phyloP scores from a whole-genome alignment of 2,113 vertebrate genomes.

The Acrocephalus arundinaceus region DNA sequence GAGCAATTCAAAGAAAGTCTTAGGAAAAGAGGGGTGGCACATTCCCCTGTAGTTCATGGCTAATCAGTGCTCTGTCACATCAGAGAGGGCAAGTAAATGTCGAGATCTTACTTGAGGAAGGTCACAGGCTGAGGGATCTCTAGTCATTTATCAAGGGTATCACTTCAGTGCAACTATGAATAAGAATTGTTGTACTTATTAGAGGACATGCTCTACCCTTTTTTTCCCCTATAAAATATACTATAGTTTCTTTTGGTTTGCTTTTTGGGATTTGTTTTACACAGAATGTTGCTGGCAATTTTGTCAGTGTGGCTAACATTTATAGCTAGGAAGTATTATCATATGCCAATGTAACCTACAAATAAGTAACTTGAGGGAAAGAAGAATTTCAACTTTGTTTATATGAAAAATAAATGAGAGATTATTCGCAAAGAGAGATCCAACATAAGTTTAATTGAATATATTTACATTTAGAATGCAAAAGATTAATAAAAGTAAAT shows the following conservation, averaged over 20 bases:
- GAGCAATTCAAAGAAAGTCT: neutral
- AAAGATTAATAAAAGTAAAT: neutral
- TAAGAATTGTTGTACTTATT: neutral
- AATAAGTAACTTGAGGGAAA: neutral
- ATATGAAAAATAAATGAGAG: conserved; percentile 39
- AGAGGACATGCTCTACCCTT: neutral
- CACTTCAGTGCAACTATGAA: neutral
- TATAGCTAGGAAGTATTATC: neutral
- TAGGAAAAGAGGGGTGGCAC: neutral
- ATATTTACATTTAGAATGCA: conserved; percentile 10
- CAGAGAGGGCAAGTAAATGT: neutral
- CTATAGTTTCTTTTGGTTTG: neutral
- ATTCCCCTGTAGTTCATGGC: neutral
- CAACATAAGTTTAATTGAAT: neutral
- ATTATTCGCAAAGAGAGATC: neutral
- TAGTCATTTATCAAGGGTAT: neutral
- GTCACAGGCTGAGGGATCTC: neutral
- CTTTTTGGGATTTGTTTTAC: neutral
- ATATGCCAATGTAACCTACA: neutral
- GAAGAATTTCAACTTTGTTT: neutral
- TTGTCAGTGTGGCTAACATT: neutral
- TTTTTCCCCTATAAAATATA: neutral
- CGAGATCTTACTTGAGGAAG: neutral
- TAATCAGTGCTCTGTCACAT: neutral
- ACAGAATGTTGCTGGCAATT: neutral